Conservation (phyloP, 2,113 vertebrate species). For the Poeciliopsis prolifica region DNA sequence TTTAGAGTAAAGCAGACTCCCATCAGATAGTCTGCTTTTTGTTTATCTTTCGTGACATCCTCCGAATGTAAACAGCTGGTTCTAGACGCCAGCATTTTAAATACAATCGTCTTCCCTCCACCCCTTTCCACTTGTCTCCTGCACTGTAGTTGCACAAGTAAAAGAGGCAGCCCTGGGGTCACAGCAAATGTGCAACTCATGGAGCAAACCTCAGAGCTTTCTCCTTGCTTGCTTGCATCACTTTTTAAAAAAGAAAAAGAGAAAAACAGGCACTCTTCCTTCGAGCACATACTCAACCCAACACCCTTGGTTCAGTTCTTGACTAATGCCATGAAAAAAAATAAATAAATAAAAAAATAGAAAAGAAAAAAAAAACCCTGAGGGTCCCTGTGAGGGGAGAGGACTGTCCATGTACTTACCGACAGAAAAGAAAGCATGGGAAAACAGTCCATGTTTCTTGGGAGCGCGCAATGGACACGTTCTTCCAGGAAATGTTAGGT, state of each 20-base stretch:
- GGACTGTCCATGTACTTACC: conserved; percentile 85
- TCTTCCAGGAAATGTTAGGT: conserved; percentile 87
- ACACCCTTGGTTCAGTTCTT: conserved; percentile 25
- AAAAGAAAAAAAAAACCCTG: too few species aligned
- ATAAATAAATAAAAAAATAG: not conserved
- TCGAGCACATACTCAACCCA: conserved; percentile 13
- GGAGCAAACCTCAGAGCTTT: conserved; percentile 61
- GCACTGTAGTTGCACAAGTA: conserved; percentile 73
- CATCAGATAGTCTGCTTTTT: conserved; percentile 82
- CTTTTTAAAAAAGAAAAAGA: conserved; percentile 39
- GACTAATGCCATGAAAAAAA: conserved; percentile 35
- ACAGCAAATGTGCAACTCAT: conserved; percentile 72
- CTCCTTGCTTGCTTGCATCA: conserved; percentile 21
- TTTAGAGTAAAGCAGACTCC: conserved; percentile 82
- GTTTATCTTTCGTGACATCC: conserved; percentile 80
- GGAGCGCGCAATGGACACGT: conserved; percentile 85
- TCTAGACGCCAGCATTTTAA: conserved; percentile 62
- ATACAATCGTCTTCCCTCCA: conserved; percentile 59
- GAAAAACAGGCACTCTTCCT: conserved; percentile 5
- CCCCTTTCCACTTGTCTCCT: conserved; percentile 34
- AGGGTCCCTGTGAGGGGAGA: too few species aligned
- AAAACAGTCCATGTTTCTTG: conserved; percentile 99
- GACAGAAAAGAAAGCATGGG: conserved; percentile 97
- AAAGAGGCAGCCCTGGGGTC: conserved; percentile 65
- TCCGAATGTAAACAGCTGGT: conserved; percentile 78